These are phyloP conservation scores for Carpatolechia fugitivella DNA, from an alignment of 2,888 invertebrate species.

Conservation along the genomic window DNA sequence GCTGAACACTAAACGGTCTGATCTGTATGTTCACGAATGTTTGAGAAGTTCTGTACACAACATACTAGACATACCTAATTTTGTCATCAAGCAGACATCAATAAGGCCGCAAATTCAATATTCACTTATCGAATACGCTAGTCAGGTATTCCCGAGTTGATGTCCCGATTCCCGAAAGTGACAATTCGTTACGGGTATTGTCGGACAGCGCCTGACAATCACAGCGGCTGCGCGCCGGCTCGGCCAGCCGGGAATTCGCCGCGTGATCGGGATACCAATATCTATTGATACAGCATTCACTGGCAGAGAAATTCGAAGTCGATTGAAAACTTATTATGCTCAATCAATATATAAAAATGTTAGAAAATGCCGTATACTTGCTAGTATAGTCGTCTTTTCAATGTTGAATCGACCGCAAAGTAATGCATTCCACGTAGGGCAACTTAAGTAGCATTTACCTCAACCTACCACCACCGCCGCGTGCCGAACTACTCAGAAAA, in stretches of 20 bases:
- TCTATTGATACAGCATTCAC: not conserved
- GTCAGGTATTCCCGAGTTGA: slow-evolving; percentile 3
- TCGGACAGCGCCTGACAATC: slow-evolving; percentile 38
- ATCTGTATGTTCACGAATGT: no score
- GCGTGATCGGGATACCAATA: slow-evolving; percentile 48
- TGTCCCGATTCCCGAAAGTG: slow-evolving; percentile 10
- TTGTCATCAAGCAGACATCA: not conserved
- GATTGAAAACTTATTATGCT: not conserved
- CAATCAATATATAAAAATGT: no score
- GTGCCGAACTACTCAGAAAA: slow-evolving; percentile 18
- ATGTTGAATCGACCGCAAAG: no score
- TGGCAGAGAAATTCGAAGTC: no score
- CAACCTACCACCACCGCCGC: no score
- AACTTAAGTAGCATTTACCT: slow-evolving; percentile 37
- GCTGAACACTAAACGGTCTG: no score
- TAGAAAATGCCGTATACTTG: no score
- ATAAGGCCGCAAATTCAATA: slow-evolving; percentile 4
- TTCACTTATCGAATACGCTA: slow-evolving; percentile 2
- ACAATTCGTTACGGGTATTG: slow-evolving; percentile 32
- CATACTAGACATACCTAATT: not conserved
- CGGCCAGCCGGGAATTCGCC: slow-evolving; percentile 45
- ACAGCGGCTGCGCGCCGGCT: slow-evolving; percentile 26
- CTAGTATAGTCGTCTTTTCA: no score
- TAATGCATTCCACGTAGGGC: slow-evolving; percentile 19
- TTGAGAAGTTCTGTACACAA: no score